Conservation (phyloP, 2,113 vertebrate genomes). For the Clarias batrachus region DNA sequence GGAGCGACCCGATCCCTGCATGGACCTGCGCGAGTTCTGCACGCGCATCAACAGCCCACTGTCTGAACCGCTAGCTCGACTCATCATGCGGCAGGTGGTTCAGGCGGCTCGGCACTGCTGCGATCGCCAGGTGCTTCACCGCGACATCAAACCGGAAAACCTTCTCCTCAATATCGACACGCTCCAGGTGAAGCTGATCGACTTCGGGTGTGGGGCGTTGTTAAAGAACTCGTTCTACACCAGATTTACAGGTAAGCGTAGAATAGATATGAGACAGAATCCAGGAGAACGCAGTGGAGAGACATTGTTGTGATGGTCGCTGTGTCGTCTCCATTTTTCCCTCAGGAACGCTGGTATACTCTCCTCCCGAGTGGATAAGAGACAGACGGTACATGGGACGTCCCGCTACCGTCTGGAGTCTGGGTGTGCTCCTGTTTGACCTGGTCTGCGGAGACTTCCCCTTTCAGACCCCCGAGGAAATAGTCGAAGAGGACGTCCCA, state of each 20-base stretch:
- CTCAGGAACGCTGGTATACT: neutral
- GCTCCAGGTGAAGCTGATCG: constrained; percentile 59
- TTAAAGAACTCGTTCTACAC: neutral
- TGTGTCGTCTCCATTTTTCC: neutral
- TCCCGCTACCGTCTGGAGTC: constrained; percentile 24
- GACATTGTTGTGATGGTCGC: neutral
- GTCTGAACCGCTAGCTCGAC: constrained; percentile 42
- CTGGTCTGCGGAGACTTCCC: neutral
- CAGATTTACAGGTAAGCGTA: neutral
- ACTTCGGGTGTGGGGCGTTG: constrained; percentile 66
- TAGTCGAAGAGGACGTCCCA: neutral
- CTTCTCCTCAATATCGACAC: constrained; percentile 68
- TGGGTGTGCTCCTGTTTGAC: constrained; percentile 22
- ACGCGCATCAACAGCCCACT: neutral
- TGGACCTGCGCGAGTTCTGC: constrained; percentile 58
- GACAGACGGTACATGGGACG: neutral
- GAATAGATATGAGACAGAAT: neutral
- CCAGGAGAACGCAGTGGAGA: neutral
- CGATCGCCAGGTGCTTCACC: constrained; percentile 58
- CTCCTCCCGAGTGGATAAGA: neutral
- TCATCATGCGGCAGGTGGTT: constrained; percentile 60
- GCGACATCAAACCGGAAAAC: constrained; percentile 72
- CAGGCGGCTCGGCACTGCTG: constrained; percentile 57
- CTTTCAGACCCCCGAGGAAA: neutral
- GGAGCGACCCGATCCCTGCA: constrained; percentile 57